Conservation (phyloP, 2,888 invertebrate species). For the Norana najaformis region DNA sequence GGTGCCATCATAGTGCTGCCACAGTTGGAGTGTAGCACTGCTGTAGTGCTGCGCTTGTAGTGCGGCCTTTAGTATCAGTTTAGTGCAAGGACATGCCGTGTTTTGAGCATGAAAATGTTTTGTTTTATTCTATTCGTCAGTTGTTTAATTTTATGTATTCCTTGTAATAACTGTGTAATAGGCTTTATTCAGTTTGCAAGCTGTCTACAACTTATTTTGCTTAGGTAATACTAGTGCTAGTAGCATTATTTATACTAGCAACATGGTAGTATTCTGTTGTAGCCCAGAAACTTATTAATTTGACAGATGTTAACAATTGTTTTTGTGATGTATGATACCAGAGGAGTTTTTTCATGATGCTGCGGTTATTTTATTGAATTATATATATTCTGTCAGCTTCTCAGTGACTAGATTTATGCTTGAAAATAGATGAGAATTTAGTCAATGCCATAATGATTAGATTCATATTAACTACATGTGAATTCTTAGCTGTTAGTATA, state of each 20-base stretch:
- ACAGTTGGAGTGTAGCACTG: neutral
- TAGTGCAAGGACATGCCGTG: neutral
- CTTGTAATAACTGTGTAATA: neutral
- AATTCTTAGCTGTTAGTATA: too few species aligned
- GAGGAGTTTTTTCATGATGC: neutral
- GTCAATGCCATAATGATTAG: too few species aligned
- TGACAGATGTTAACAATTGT: neutral
- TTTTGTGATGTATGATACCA: neutral
- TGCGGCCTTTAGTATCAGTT: too few species aligned
- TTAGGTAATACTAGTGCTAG: neutral
- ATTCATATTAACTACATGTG: too few species aligned
- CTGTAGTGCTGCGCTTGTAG: neutral
- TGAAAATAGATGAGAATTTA: neutral
- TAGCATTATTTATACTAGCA: neutral
- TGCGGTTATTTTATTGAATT: neutral
- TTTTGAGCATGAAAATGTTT: neutral
- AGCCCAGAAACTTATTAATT: neutral
- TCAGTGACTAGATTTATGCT: neutral
- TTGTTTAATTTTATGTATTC: neutral
- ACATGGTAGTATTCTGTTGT: too few species aligned
- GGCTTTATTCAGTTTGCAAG: conserved; percentile 5
- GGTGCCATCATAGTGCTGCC: neutral
- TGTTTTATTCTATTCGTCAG: neutral
- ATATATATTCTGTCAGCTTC: neutral
- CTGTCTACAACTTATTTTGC: neutral